Conservation (phyloP, 2,888 invertebrate genomes). For the Branchinecta sandiegonensis region DNA sequence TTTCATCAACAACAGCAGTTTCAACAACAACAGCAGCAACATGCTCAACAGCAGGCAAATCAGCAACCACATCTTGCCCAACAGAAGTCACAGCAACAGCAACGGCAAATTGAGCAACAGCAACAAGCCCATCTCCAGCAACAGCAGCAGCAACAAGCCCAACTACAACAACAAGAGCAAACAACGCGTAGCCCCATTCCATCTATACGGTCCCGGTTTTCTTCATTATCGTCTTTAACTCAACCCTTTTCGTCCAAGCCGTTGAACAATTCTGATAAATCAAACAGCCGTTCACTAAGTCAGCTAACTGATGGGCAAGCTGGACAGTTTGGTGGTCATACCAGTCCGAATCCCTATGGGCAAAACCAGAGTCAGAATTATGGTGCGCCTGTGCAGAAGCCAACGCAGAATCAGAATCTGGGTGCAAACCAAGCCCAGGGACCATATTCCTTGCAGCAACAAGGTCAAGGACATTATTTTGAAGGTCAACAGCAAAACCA, state of each 20-base stretch:
- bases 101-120: conserved; percentile 24
- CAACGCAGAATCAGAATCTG: too few relatives aligned
- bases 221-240: not conserved
- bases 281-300: not conserved
- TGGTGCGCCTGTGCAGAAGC: too few relatives aligned
- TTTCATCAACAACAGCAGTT: conserved; percentile 24
- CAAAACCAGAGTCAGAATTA: too few relatives aligned
- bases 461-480: not conserved
- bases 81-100: conserved; percentile 25
- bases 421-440: too few relatives aligned
- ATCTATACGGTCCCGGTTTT: not conserved
- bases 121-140: conserved; percentile 22
- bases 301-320: not conserved
- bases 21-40: conserved; percentile 24
- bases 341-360: too few relatives aligned
- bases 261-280: not conserved
- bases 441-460: not conserved
- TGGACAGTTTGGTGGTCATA: not conserved
- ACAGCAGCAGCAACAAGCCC: conserved; percentile 25
- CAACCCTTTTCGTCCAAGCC: conserved; percentile 1
- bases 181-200: not conserved
- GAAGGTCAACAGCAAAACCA: conserved; percentile 8
- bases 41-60: conserved; percentile 24
- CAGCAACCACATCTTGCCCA: conserved; percentile 24
- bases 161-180: conserved; percentile 26